Percentiles rank a stretch among this genome's conserved stretches.
phyloP scores from a whole-genome alignment of 2,113 vertebrate species.

The Mormyrus iriodes region DNA sequence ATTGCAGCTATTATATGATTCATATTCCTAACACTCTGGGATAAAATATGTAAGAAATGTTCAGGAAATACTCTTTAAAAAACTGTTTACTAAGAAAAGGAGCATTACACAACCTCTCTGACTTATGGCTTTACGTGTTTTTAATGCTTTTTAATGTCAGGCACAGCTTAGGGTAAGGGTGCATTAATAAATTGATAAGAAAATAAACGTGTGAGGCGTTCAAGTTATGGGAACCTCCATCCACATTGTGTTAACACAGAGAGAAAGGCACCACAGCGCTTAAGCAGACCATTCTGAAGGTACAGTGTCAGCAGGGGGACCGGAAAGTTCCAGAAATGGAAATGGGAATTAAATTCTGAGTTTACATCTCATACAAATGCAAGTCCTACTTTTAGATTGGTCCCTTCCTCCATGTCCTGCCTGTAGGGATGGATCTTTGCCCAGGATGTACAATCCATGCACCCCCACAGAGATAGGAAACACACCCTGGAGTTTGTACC shows the following conservation, averaged over 20 bases:
- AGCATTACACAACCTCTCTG: not conserved
- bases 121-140: not conserved
- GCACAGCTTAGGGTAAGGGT: not conserved
- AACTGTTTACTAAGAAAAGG: not conserved
- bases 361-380: not conserved
- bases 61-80: not conserved
- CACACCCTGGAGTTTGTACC: not conserved
- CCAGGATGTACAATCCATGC: not conserved
- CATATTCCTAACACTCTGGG: not conserved
- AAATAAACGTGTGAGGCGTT: not conserved
- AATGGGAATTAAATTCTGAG: not conserved
- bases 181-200: not conserved
- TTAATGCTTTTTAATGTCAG: not conserved
- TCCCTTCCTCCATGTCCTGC: not conserved
- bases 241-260: not conserved
- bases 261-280: not conserved
- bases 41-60: not conserved
- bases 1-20: not conserved
- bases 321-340: not conserved
- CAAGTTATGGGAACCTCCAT: not conserved
- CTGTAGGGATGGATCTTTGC: not conserved
- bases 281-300: not conserved
- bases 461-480: not conserved
- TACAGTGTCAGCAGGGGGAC: not conserved
- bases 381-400: not conserved